Conservation (phyloP, 1,140 invertebrate genomes). For the Sinonovacula constricta region DNA sequence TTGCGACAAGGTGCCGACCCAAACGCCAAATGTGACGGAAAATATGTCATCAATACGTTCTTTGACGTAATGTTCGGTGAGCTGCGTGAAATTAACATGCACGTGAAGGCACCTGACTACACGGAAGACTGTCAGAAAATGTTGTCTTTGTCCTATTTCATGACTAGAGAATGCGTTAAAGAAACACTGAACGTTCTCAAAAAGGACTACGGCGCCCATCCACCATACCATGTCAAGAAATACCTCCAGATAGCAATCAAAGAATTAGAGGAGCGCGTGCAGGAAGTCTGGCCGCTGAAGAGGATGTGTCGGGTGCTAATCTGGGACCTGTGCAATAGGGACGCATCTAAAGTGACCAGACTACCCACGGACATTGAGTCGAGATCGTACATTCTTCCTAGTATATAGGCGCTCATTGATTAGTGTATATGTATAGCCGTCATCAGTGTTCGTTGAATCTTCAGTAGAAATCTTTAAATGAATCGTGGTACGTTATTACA, state of each 20-base stretch:
- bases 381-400: constrained; percentile 46
- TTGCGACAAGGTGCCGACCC: constrained; percentile 67
- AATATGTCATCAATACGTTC: constrained; percentile 68
- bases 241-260: constrained; percentile 46
- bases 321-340: constrained; percentile 47
- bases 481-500: too few species aligned
- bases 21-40: constrained; percentile 57
- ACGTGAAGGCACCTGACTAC: constrained; percentile 26
- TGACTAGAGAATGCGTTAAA: constrained; percentile 54
- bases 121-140: constrained; percentile 48
- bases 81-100: constrained; percentile 26
- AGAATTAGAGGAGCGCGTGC: constrained; percentile 17
- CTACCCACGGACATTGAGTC: constrained; percentile 50
- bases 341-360: constrained; percentile 22
- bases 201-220: constrained; percentile 49
- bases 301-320: constrained; percentile 40
- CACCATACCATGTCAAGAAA: constrained; percentile 42
- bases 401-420: too few species aligned
- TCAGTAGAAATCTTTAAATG: too few species aligned
- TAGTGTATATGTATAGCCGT: too few species aligned
- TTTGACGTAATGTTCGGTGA: constrained; percentile 60
- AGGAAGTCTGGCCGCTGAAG: constrained; percentile 50
- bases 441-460: too few species aligned
- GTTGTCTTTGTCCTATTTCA: constrained; percentile 54
- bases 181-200: constrained; percentile 57